Evolutionary conservation across 1,140 invertebrate species (phyloP), one percentile per base, ranked within the genome.

Genomic region (Mycetomoellerius zeteki): DNA sequence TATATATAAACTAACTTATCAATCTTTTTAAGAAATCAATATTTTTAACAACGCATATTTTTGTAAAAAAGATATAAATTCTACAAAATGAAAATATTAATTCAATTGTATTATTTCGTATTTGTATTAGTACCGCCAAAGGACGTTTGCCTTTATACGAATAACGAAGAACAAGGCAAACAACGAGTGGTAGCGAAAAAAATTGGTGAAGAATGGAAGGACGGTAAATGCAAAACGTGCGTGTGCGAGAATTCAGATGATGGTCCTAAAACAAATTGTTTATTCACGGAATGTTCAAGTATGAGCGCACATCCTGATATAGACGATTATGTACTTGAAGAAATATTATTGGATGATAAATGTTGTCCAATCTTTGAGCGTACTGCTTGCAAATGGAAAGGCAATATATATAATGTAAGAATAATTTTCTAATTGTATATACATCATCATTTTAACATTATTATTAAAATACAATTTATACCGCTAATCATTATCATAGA

Each of bases 221-320:
- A 98, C 91, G 97, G 97, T 1, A 96, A 97, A 3, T 98, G 97
- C 87, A 96, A 96, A 19, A 94, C 94, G 4, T 98, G 97, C 90
- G 93, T 94, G 24, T 97, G 97, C 91, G 93, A 94, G 75, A 65
- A 91, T 52, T 85, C 89, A 0, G 76, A 92, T 43, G 90, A 88
- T n/a, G 89, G 88, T 3, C 87, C 91, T 16, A 91, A 91, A 86
- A 47, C 84, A 47, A 88, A 76, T 52, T 97, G 96, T 90, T 69
- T 92, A 12, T 91, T 91, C 0, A 95, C 93, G 14, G 90, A 96
- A 72, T 97, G 96, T 89, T 86, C 95, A 6, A 86, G 89, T 30
- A 60, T 93, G 19, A 33, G 93, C 0, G 62, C 91, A 8, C 93
- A 95, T 86, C 94, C 94, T 12, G 95, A 96, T 62, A 77, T 91